Evolutionary conservation across 2,797 vertebrate species (phyloP), one percentile per base, ranked within the genome.

Genomic region (Tenualosa ilisha): DNA sequence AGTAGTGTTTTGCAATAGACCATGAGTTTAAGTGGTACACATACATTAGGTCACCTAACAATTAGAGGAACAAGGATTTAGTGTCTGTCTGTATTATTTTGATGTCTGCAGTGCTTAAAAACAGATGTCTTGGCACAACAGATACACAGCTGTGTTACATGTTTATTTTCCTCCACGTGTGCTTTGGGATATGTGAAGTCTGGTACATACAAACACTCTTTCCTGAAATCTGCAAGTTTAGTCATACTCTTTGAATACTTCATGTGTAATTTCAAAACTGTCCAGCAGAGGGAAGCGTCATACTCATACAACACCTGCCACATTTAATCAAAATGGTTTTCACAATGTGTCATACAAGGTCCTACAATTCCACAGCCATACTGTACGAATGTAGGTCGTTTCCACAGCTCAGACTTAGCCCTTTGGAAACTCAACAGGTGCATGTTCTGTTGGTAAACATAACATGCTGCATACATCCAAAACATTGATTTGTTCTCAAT

Each of bases 261-360:
- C 15, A 20, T 24, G 8, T 43, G 72, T 46, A 9, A 79, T 79
- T 79, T 46, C 72, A 79, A 79, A 37, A 46, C 37, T 79, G 72
- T 79, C 72, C 72, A 46, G 40, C 40, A 79, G 72, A 79, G 72
- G 37, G 72, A 40, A 79, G 72, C 72, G 20, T 79, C 37, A 56
- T 79, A 8, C 68, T 75, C 37, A 79, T 2, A 79, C 72, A 46
- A 79, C 17, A 2, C 22, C 7, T n/a, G 59, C 6, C 2, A 24
- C n/a, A 61, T n/a, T 59, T 2, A 6, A 22, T 59, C 56, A 22
- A 3, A 59, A 22, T 22, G 20, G 56, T 59, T 22, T 13, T 31
- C 63, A 68, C 24, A n/a, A n/a, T n/a, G n/a, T n/a, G n/a, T n/a
- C n/a, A n/a, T n/a, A n/a, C n/a, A 68, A 13, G 65, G 65, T 40